Base-by-base conservation (phyloP, 2,888 invertebrate genomes). In the Yponomeuta cagnagella region DNA sequence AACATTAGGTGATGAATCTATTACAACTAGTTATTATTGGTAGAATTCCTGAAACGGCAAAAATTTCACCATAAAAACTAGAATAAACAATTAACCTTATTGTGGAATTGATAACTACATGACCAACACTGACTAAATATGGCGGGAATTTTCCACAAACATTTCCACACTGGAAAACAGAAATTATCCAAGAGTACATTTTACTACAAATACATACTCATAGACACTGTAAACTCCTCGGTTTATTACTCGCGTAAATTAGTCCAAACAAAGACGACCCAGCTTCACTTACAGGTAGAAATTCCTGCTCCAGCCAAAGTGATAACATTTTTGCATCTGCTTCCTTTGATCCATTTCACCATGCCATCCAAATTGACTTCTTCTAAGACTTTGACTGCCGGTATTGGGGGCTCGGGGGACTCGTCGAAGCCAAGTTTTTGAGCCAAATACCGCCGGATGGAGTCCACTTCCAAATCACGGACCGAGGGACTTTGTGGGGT, bases 281-380 rank as follows among this genome's bases (percentile, higher is more conserved):
- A 58, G 15, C 3, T 9, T n/a, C 70, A 93, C 95, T 94, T 93
- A 98, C 98, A 96, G 68, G 99, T 99, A 2, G 98, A 98, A 80
- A 99, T 98, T 70, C 99, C 99, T 76, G 99, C 99, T 73, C 99
- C 99, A 73, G 98, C 96, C 95, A 99, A 95, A 0, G 98, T 98
- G 72, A 99, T 95, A 71, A 99, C 95, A 78, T 97, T 97, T 82
- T 95, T 95, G 81, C 97, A 96, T 74, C 95, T 94, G 64, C 94
- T 94, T 72, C 94, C 94, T 76, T 95, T 94, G 75, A 98, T 97
- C 87, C 96, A 97, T 71, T 95, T 94, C 0, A 95, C 95, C 70
- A 98, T 90, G 1, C 96, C 97, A 76, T 96, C 95, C 74, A 98
- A 88, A 70, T 93, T 94, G 63, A 95, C 90, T 77, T 96, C 95